Percentiles rank a stretch among this genome's conserved stretches.
These are phyloP conservation scores for Tamandua tetradactyla DNA, from an alignment of 2,797 vertebrate genomes.

Conservation along the genomic window DNA sequence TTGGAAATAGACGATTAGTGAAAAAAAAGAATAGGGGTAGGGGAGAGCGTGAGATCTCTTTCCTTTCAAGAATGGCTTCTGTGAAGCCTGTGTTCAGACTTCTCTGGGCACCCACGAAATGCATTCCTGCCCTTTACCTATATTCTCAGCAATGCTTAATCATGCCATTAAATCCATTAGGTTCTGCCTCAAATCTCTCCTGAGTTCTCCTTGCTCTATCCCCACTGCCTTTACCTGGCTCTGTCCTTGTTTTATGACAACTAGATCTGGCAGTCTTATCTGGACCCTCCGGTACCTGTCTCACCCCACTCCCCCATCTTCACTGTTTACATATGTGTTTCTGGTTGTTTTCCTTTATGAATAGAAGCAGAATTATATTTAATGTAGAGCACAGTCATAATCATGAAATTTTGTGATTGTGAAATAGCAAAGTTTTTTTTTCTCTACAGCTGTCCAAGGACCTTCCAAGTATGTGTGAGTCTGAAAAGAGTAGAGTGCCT, in stretches of 20 bases:
- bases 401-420: neutral
- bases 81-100: neutral
- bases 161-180: neutral
- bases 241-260: neutral
- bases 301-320: neutral
- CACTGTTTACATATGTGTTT: neutral
- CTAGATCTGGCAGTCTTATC: neutral
- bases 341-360: neutral
- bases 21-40: neutral
- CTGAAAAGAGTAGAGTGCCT: neutral
- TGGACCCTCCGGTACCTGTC: neutral
- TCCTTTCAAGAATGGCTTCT: neutral
- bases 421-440: neutral
- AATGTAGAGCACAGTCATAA: neutral
- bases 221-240: neutral
- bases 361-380: neutral
- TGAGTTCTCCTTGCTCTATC: neutral
- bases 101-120: neutral
- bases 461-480: neutral
- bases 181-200: neutral
- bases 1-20: neutral
- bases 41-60: neutral
- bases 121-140: neutral
- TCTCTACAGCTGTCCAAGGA: neutral
- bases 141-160: neutral